These are phyloP conservation scores for Psettodes erumei DNA, from an alignment of 2,113 vertebrate species.

Conservation along the genomic window DNA sequence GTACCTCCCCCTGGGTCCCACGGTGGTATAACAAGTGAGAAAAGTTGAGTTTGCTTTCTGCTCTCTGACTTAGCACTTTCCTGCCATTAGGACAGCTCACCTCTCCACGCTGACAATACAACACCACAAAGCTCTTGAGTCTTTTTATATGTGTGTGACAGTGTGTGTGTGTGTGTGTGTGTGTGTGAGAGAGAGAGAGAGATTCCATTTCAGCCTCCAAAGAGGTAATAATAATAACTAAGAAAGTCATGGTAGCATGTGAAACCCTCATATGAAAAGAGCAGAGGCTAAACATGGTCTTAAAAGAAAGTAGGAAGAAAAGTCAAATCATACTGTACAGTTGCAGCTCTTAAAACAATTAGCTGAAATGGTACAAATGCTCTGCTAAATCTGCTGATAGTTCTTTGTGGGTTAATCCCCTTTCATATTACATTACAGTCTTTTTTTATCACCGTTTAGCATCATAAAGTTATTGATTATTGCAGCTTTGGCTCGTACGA, in stretches of 20 bases:
- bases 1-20: slow-evolving; percentile 50
- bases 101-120: slow-evolving; percentile 55
- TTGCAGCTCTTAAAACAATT: neutral
- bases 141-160: slow-evolving; percentile 12
- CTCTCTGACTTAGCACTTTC: slow-evolving; percentile 68
- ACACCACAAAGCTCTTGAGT: slow-evolving; percentile 72
- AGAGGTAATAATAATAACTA: slow-evolving; percentile 37
- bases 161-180: slow-evolving; percentile 23
- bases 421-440: neutral
- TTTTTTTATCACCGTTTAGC: neutral
- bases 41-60: slow-evolving; percentile 54
- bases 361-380: neutral
- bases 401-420: neutral
- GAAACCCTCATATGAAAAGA: neutral
- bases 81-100: slow-evolving; percentile 65
- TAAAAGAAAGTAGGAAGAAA: too few species aligned
- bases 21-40: slow-evolving; percentile 54
- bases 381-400: neutral
- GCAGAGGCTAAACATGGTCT: neutral
- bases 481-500: neutral
- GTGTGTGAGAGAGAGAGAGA: neutral
- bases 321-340: too few species aligned
- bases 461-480: neutral
- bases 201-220: slow-evolving; percentile 41
- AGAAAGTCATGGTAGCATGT: slow-evolving; percentile 2